phyloP scores from a whole-genome alignment of 2,113 vertebrate genomes.

The Brachionichthys hirsutus region DNA sequence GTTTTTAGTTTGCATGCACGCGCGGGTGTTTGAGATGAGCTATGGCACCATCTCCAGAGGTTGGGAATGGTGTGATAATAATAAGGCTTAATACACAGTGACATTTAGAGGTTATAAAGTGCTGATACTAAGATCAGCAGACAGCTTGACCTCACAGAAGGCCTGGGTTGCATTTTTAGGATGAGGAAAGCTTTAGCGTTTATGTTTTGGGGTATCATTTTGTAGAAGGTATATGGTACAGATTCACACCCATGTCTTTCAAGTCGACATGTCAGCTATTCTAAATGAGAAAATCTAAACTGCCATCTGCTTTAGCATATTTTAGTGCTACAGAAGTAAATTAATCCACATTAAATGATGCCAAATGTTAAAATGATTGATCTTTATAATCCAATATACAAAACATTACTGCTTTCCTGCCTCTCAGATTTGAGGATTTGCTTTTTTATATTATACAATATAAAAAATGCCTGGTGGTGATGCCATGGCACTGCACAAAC shows the following conservation, averaged over 20 bases:
- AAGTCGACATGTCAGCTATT: neutral
- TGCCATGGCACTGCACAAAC: too few species aligned
- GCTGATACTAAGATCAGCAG: neutral
- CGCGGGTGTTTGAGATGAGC: constrained; percentile 26
- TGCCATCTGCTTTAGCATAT: too few species aligned
- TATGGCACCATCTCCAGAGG: constrained; percentile 4
- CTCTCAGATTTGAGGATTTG: neutral
- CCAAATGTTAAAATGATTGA: neutral
- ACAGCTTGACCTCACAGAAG: constrained; percentile 2
- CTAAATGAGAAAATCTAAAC: too few species aligned
- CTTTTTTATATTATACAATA: neutral
- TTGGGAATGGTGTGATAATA: constrained; percentile 15
- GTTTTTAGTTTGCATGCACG: neutral
- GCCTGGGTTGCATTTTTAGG: neutral
- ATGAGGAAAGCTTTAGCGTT: neutral
- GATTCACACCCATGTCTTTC: neutral
- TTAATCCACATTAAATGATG: neutral
- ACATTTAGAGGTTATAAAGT: constrained; percentile 50
- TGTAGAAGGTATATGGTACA: too few species aligned
- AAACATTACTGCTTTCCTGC: neutral
- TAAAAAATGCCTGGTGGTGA: too few species aligned
- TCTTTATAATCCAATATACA: neutral
- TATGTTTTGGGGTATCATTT: too few species aligned
- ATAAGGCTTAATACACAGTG: constrained; percentile 18
- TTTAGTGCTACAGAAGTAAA: neutral